Base-by-base conservation (phyloP, 2,113 vertebrate genomes). In the Spea bombifrons region DNA sequence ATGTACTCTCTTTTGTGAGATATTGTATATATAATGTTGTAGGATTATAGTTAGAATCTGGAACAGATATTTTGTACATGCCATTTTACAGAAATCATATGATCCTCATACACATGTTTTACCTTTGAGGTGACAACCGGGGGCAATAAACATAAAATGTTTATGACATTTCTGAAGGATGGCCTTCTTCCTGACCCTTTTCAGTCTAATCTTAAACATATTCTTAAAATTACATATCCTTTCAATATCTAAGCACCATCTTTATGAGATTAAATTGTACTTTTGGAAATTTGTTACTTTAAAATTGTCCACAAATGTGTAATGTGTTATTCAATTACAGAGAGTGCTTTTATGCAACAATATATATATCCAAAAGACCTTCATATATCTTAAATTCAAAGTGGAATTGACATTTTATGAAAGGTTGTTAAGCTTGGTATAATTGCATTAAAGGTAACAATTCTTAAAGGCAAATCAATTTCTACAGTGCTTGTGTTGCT, bases 401-500 rank as follows among this genome's bases (percentile, higher is more conserved):
- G 75, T 49, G 16, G 48, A 53, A 53, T 9, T n/a, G 63, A 75
- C 73, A 76, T 61, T 76, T 69, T 65, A 46, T 59, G 53, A 49
- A 53, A 61, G 52, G 45, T 30, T 71, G 68, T 78, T 78, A 78
- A 78, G 47, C 46, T 45, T 8, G 46, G 59, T 64, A 59, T 59
- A 64, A 78, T 71, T 65, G 45, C 68, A 78, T 78, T 71, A 71
- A 78, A 30, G 52, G 71, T 65, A 78, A 49, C 57, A 78, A 64
- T 64, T 78, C 15, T 64, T 64, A 65, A 71, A 78, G 47, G 76
- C n/a, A 65, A 71, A 71, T 78, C 69, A 48, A 78, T 71, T 70
- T 6, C 12, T 30, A 63, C 65, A 45, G 71, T 55, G n/a, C 50
- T 49, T 30, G 30, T 30, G 15, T 13, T 8, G 55, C 10, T 59